Evolutionary conservation across 2,888 invertebrate genomes (phyloP), one percentile per base, ranked within the genome.

Genomic region (Galeruca laticollis): DNA sequence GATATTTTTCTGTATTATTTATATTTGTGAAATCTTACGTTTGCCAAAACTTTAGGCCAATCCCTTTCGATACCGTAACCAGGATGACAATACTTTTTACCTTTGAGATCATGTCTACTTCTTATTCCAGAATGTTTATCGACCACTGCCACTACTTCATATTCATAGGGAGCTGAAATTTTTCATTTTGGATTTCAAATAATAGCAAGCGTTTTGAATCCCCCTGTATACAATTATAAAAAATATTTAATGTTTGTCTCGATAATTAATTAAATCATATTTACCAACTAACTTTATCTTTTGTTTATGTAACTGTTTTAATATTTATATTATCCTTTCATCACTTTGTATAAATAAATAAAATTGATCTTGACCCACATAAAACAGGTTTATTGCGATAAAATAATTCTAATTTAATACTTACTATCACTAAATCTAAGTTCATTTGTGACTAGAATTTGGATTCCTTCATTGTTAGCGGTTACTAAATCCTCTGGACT

Each of bases 401-500:
- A 15, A 9, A 15, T 18, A 15, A 43, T 15, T 43, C 6, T 15
- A 47, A 47, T 15, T 9, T 1, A 9, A 15, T 33, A 54, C 60
- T 47, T 76, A 91, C 91, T 86, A 11, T 88, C 82, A 69, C 87
- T 86, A 33, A 88, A 87, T 67, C 90, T 86, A 47, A 94, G 80
- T 80, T 94, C 92, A 75, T 91, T 91, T 3, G 93, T 92, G 69
- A 94, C 89, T 60, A 93, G 85, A 43, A 94, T 88, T 71, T 92
- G 90, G 0, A 90, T 86, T 67, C 89, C 86, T 0, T 90, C 89
- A 88, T 92, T 92, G 65, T 89, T 88, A 0, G 92, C 90, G 0
- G 92, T 91, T 5, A 96, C 88, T 77, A 96, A 88, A 84, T 96
- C 96, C 81, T 96, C 96, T 0, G 96, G 92, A 63, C 92, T 92